These are phyloP conservation scores for Australoheros facetus DNA, from an alignment of 2,797 vertebrate species.

Conservation along the genomic window DNA sequence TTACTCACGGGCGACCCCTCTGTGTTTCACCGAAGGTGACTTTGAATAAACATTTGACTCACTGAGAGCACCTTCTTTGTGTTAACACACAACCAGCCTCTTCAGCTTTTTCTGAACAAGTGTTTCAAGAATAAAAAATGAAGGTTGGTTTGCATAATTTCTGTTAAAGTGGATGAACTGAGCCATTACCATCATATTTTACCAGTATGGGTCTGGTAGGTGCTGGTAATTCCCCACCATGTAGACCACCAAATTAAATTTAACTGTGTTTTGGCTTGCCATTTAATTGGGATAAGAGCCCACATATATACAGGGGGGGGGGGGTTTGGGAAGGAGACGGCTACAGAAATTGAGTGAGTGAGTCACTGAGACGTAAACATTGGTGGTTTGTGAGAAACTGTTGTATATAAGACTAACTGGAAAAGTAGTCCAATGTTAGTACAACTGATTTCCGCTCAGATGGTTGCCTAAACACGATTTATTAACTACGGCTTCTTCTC, in stretches of 20 bases:
- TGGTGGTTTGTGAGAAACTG: conserved; percentile 33
- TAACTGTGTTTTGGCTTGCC: conserved; percentile 31
- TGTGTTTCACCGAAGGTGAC: no score
- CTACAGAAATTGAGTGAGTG: conserved; percentile 18
- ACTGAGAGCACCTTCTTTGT: no score
- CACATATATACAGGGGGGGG: conserved; percentile 13
- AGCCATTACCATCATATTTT: background rate
- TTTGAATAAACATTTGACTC: no score
- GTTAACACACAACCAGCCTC: background rate
- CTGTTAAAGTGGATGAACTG: background rate
- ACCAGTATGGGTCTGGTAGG: conserved; percentile 10
- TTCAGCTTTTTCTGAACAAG: background rate
- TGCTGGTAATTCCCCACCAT: conserved; percentile 28
- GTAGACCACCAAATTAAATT: conserved; percentile 26
- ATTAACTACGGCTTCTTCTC: conserved; percentile 3
- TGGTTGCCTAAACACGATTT: conserved; percentile 13
- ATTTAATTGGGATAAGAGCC: conserved; percentile 17
- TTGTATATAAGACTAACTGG: conserved; percentile 50
- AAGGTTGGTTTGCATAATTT: no score
- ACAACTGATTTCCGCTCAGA: conserved; percentile 38
- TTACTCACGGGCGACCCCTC: no score
- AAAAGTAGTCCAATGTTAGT: conserved; percentile 46
- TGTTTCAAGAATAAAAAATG: background rate
- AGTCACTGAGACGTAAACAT: conserved; percentile 50
- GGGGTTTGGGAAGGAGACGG: conserved; percentile 12